Evolutionary conservation across 2,113 vertebrate genomes (phyloP).

Genomic region (Nesogale talazaci): DNA sequence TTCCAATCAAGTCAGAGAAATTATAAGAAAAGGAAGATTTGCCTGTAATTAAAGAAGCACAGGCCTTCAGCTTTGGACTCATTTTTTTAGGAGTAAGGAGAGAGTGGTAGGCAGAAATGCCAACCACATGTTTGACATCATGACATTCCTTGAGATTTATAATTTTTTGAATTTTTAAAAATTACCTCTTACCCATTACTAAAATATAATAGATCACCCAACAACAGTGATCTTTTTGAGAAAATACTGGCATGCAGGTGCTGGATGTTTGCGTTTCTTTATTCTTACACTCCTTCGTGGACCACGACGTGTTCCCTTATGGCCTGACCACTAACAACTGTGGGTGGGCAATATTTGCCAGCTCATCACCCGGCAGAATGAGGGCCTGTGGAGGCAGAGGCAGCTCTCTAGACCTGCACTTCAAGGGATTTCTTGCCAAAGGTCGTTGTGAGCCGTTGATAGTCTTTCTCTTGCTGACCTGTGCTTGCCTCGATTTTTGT

Average conservation of each 20-base stretch:
- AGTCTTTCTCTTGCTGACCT: not conserved
- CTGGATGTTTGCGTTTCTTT: not conserved
- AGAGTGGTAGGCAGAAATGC: not conserved
- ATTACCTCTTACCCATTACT: not conserved
- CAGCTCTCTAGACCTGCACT: not conserved
- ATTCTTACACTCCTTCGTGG: not conserved
- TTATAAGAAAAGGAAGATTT: not conserved
- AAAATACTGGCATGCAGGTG: not conserved
- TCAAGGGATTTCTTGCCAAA: not conserved
- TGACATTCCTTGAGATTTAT: not conserved
- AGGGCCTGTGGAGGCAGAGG: not conserved
- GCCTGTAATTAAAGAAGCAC: not conserved
- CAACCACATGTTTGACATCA: no score
- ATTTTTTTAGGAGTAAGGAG: not conserved
- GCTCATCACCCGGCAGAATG: not conserved
- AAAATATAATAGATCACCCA: slow-evolving; percentile 24
- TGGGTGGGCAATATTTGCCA: not conserved
- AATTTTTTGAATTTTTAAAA: not conserved
- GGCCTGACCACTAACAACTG: not conserved
- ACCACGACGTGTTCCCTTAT: not conserved
- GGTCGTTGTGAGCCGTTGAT: not conserved
- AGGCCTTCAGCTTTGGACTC: not conserved
- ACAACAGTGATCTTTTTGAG: not conserved
- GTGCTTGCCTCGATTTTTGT: not conserved
- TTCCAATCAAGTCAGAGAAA: slow-evolving; percentile 17